Evolutionary conservation across 2,888 invertebrate species (phyloP).

Genomic region (Agonopterix subpropinquella): DNA sequence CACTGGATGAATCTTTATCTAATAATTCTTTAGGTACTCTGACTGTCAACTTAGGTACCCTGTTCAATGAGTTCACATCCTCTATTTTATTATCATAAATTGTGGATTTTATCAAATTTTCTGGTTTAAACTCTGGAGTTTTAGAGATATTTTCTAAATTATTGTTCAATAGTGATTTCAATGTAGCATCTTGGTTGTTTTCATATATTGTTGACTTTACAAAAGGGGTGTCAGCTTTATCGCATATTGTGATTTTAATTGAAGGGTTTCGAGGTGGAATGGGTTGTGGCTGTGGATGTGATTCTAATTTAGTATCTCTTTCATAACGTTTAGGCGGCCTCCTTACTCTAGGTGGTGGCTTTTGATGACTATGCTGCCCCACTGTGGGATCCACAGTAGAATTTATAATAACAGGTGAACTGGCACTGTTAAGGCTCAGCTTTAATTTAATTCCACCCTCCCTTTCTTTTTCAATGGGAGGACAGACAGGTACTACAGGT

Average conservation of each 20-base stretch:
- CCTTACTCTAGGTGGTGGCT: conserved; percentile 55
- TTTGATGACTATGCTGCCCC: conserved; percentile 43
- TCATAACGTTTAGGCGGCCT: conserved; percentile 66
- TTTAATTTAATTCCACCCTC: conserved; percentile 67
- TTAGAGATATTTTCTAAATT: conserved; percentile 43
- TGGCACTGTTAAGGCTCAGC: conserved; percentile 65
- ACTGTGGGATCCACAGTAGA: conserved; percentile 68
- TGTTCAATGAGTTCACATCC: conserved; percentile 62
- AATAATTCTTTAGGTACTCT: conserved; percentile 78
- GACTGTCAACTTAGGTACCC: conserved; percentile 82
- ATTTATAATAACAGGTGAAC: conserved; percentile 67
- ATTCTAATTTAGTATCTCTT: conserved; percentile 32
- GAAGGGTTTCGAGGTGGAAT: conserved; percentile 42
- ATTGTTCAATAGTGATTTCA: conserved; percentile 54
- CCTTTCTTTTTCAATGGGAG: conserved; percentile 44
- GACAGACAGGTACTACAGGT: conserved; percentile 26
- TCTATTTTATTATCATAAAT: conserved; percentile 68
- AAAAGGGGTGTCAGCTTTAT: conserved; percentile 67
- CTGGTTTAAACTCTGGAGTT: conserved; percentile 46
- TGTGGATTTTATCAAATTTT: conserved; percentile 58
- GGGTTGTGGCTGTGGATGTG: conserved; percentile 1
- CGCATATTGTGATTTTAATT: conserved; percentile 71
- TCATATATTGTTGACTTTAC: conserved; percentile 64
- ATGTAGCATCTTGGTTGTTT: conserved; percentile 52
- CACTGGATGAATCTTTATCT: conserved; percentile 70